Conservation (phyloP, 2,888 invertebrate genomes). For the Ethmia dodecea region DNA sequence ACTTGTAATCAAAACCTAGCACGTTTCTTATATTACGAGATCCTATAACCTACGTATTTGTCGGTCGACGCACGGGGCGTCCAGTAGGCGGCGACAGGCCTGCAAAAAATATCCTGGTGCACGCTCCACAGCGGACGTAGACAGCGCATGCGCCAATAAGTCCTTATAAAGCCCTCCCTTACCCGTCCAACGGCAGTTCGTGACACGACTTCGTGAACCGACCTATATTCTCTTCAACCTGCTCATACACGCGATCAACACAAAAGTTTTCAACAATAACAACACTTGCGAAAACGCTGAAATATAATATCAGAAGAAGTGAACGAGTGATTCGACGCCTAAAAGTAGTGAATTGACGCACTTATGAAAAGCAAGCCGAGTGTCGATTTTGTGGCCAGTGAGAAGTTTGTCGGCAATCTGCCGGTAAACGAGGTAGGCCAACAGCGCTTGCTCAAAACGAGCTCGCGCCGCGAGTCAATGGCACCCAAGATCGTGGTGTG, state of each 20-base stretch:
- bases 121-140: constrained; percentile 23
- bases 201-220: constrained; percentile 40
- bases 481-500: constrained; percentile 69
- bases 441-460: constrained; percentile 35
- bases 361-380: constrained; percentile 62
- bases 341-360: constrained; percentile 34
- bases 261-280: constrained; percentile 52
- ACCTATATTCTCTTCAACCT: constrained; percentile 30
- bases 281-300: constrained; percentile 23
- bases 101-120: constrained; percentile 38
- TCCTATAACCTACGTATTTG: no score
- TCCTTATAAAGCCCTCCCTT: constrained; percentile 41
- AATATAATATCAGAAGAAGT: constrained; percentile 18
- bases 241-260: constrained; percentile 29
- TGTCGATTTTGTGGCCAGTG: constrained; percentile 49
- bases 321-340: constrained; percentile 22
- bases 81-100: constrained; percentile 20
- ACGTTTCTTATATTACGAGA: no score
- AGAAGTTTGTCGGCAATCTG: constrained; percentile 49
- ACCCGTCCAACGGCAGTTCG: constrained; percentile 44
- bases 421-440: constrained; percentile 42
- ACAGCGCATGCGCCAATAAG: constrained; percentile 49
- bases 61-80: no score
- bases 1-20: no score
- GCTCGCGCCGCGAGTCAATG: constrained; percentile 45